Evolutionary conservation across 1,140 invertebrate species (phyloP).

Genomic region (Formica selysi): DNA sequence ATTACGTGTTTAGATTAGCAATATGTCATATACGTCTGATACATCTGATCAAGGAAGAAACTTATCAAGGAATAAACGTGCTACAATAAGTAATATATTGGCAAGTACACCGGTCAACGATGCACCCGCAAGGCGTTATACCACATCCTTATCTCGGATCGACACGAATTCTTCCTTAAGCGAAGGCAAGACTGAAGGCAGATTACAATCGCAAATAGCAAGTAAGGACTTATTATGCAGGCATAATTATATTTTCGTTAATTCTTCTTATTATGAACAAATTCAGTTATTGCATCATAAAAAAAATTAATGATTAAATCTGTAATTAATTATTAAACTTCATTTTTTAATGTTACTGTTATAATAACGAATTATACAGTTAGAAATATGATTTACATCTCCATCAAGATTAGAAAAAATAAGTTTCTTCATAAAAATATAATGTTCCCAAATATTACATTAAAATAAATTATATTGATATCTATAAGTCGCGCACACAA

Average conservation of each 20-base stretch:
- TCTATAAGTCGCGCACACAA: background rate
- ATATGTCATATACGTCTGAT: background rate
- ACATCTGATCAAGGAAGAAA: background rate
- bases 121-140: background rate
- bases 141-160: background rate
- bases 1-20: background rate
- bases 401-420: background rate
- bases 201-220: background rate
- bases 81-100: background rate
- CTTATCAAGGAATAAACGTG: background rate
- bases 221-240: background rate
- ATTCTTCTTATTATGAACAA: background rate
- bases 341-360: background rate
- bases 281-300: background rate
- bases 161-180: slow-evolving; percentile 21
- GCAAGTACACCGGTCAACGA: background rate
- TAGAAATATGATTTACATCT: background rate
- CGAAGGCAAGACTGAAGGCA: background rate
- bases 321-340: background rate
- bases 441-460: background rate
- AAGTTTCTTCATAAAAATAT: background rate
- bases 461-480: background rate
- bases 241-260: background rate
- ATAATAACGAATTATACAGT: slow-evolving; percentile 11
- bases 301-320: background rate